phyloP scores from a whole-genome alignment of 2,113 vertebrate genomes.

The Tachycineta bicolor region DNA sequence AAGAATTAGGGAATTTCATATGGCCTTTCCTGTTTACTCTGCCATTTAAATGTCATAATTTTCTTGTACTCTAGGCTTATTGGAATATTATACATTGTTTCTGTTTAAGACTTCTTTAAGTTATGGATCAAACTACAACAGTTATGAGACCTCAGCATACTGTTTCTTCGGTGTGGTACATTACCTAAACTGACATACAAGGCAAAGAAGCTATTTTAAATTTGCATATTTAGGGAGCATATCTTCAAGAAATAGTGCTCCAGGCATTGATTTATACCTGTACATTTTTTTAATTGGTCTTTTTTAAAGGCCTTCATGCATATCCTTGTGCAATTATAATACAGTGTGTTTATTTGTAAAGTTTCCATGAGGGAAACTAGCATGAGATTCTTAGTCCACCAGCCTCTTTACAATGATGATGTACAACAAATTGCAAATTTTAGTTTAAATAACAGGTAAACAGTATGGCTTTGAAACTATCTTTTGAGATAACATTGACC shows the following conservation, averaged over 20 bases:
- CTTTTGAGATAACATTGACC: neutral
- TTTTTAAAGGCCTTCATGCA: neutral
- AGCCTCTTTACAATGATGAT: neutral
- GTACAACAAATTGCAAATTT: neutral
- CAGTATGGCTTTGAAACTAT: neutral
- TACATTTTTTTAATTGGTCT: neutral
- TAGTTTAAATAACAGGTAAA: neutral
- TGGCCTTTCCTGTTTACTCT: neutral
- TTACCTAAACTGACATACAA: neutral
- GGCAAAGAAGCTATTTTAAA: neutral
- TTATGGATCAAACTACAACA: neutral
- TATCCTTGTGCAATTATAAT: neutral
- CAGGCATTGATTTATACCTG: neutral
- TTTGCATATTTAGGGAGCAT: neutral
- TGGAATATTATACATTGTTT: neutral
- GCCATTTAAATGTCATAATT: neutral
- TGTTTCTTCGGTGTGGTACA: neutral
- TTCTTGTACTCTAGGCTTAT: neutral
- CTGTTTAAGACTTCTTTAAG: neutral
- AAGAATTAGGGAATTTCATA: neutral
- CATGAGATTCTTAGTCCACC: neutral
- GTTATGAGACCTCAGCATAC: neutral
- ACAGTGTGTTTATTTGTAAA: neutral
- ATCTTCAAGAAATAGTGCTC: neutral
- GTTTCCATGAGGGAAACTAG: neutral